A percentile compares a stretch with the other conserved stretches of the same genome.
These are phyloP conservation scores for Centruroides vittatus DNA, from an alignment of 1,140 invertebrate genomes.

Conservation along the genomic window DNA sequence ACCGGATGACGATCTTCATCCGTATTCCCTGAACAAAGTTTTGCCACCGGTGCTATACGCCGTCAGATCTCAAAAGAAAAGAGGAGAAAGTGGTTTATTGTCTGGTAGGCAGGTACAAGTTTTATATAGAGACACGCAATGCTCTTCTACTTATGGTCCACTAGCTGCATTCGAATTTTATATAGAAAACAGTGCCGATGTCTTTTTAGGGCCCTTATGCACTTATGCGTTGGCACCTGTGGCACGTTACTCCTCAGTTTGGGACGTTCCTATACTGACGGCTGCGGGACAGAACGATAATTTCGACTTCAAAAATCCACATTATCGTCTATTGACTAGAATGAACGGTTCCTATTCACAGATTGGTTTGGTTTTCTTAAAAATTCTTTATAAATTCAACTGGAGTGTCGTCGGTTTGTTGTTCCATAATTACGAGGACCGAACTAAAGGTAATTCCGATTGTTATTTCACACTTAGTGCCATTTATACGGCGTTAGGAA, in stretches of 20 bases:
- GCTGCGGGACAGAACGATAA: conserved; percentile 66
- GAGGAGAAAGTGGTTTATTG: conserved; percentile 35
- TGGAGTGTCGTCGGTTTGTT: conserved; percentile 44
- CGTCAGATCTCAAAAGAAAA: conserved; percentile 40
- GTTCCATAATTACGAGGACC: conserved; percentile 23
- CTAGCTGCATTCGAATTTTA: conserved; percentile 65
- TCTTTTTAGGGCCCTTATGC: conserved; percentile 78
- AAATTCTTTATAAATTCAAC: conserved; percentile 49
- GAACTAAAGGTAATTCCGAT: conserved; percentile 43
- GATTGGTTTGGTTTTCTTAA: conserved; percentile 38
- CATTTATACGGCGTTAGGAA: conserved; percentile 46
- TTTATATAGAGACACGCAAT: conserved; percentile 54
- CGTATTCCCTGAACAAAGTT: conserved; percentile 50
- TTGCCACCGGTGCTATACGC: conserved; percentile 58
- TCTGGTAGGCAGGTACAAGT: conserved; percentile 35
- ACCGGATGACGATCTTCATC: conserved; percentile 42
- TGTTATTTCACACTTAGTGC: conserved; percentile 57
- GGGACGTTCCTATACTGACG: conserved; percentile 74
- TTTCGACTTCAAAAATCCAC: conserved; percentile 46
- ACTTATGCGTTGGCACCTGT: conserved; percentile 84
- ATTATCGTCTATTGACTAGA: conserved; percentile 62
- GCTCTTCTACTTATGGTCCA: conserved; percentile 59
- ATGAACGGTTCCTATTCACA: conserved; percentile 69
- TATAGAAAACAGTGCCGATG: conserved; percentile 44
- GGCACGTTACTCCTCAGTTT: conserved; percentile 67